These are phyloP conservation scores for Chlorospingus semifuscus DNA, from an alignment of 2,797 vertebrate species.

Conservation along the genomic window DNA sequence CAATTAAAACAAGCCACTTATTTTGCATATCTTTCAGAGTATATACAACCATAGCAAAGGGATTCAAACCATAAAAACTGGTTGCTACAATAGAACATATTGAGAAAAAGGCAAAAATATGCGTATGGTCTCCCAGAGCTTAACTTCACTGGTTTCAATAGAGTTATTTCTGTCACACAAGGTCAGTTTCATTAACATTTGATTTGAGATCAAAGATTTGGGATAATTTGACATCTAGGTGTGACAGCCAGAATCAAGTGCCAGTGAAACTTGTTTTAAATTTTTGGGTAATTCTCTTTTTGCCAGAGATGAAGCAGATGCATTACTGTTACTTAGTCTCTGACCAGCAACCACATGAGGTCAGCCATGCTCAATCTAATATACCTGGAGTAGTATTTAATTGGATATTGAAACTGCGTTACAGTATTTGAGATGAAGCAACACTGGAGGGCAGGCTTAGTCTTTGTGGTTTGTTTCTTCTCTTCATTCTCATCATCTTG, in stretches of 20 bases:
- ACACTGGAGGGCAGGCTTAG: neutral
- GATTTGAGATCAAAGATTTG: neutral
- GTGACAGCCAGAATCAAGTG: neutral
- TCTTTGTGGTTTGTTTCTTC: neutral
- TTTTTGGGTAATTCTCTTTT: neutral
- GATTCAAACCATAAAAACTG: conserved; percentile 7
- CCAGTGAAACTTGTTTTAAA: neutral
- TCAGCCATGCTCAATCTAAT: neutral
- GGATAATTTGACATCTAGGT: neutral
- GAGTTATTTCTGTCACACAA: neutral
- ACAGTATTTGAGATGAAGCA: neutral
- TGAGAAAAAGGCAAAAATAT: neutral
- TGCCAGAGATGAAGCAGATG: neutral
- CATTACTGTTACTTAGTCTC: neutral
- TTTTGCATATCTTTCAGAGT: neutral
- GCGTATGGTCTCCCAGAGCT: neutral
- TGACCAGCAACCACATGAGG: neutral
- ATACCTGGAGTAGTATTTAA: neutral
- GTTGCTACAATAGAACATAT: neutral
- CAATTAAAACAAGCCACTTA: neutral
- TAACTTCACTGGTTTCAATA: neutral
- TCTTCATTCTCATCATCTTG: neutral
- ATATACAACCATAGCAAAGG: neutral
- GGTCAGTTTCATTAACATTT: neutral
- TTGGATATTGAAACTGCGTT: neutral